A percentile compares a stretch with the other conserved stretches of the same genome.
Conservation (phyloP, 2,797 vertebrate species). For the Liasis olivaceus region DNA sequence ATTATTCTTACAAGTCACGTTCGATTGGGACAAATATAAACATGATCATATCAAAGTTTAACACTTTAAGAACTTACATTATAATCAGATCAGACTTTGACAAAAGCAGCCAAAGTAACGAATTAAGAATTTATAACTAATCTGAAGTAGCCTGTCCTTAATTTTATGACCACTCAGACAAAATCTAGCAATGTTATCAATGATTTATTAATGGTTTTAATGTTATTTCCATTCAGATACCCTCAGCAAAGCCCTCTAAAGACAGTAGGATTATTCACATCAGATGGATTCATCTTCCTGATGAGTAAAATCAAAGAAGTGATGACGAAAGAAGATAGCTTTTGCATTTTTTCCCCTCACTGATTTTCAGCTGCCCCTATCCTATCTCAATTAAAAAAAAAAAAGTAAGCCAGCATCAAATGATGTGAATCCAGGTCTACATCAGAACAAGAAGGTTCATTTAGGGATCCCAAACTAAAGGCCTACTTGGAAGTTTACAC, state of each 20-base stretch:
- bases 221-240: conserved; percentile 1
- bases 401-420: neutral
- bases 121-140: too few species aligned
- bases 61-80: too few species aligned
- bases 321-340: neutral
- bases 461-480: neutral
- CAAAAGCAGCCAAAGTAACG: too few species aligned
- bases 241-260: neutral
- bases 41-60: too few species aligned
- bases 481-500: neutral
- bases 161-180: too few species aligned
- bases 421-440: neutral
- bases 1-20: too few species aligned
- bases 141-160: too few species aligned
- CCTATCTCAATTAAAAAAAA: neutral
- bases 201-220: neutral
- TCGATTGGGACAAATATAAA: too few species aligned
- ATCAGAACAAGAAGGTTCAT: neutral
- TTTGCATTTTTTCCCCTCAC: neutral
- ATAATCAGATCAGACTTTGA: too few species aligned
- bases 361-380: neutral
- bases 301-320: neutral
- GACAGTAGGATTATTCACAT: neutral
- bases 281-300: neutral
- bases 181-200: neutral